Evolutionary conservation across 2,113 vertebrate genomes (phyloP), one percentile per base, ranked within the genome.

Genomic region (Nothobranchius kuhntae): DNA sequence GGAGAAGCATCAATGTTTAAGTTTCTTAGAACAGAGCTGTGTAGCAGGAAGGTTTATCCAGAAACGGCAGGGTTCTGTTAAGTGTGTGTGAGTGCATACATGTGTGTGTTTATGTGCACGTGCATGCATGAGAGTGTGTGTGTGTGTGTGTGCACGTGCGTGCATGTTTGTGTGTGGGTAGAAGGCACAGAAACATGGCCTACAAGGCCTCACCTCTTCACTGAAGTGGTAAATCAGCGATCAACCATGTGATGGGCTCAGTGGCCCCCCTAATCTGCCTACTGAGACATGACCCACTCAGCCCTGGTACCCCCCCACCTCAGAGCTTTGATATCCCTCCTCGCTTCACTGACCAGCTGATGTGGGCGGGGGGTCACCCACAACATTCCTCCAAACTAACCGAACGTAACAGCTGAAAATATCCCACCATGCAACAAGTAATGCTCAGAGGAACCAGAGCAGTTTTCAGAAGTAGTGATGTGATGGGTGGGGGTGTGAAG

Each of bases 381-480:
- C 89, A 94, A 92, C 94, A 95, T 96, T 96, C 95, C 95, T 93
- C 80, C 83, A 91, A 94, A 93, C 81, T 92, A 94, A 78, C 91
- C 89, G 86, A 75, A 94, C 65, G 91, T 92, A 93, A 93, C 92
- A 87, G 75, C 78, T 80, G 83, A 91, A 81, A 87, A 81, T 87
- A 93, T 85, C 85, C 90, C 91, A 87, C 89, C 73, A 86, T 91
- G 89, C 84, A 89, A 88, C 71, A 77, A 24, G 52, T 48, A 64
- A 86, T 78, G 82, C 87, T 73, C 81, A 83, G 73, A 86, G 21
- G 74, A 89, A 75, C 82, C 50, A 75, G 87, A 74, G 73, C 74
- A n/a, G 81, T 86, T 89, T 92, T 89, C 80, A 57, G 78, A 66
- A 75, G 45, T 42, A 64, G 48, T 35, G 62, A 26, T 58, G 61